Evolutionary conservation across 2,888 invertebrate genomes (phyloP).

Genomic region (Eupithecia inturbata): DNA sequence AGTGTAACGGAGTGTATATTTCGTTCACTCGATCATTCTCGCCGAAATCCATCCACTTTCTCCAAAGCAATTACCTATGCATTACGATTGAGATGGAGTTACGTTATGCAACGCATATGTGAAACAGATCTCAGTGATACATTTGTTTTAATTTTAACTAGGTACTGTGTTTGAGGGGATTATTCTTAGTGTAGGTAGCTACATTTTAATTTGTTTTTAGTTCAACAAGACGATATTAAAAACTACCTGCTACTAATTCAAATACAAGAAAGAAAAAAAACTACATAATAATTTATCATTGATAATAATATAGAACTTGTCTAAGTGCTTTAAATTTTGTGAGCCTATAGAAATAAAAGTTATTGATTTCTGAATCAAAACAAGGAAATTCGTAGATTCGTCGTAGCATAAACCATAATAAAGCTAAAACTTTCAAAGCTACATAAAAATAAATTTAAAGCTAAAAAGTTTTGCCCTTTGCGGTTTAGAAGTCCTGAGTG

Average conservation of each 20-base stretch:
- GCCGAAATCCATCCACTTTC: conserved; percentile 79
- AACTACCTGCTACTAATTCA: too few relatives aligned
- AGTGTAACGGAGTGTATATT: conserved; percentile 64
- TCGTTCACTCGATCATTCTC: conserved; percentile 70
- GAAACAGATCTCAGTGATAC: neutral
- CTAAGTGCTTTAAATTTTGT: too few relatives aligned
- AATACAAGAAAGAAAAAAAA: neutral
- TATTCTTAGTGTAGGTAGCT: too few relatives aligned
- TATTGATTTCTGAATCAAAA: neutral
- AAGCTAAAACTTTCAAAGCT: too few relatives aligned
- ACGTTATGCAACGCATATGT: conserved; percentile 47
- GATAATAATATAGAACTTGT: too few relatives aligned
- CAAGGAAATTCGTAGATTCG: neutral
- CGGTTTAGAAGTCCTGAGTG: neutral
- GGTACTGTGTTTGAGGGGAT: too few relatives aligned
- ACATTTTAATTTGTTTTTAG: too few relatives aligned
- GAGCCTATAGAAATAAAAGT: too few relatives aligned
- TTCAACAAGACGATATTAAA: too few relatives aligned
- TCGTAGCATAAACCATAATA: neutral
- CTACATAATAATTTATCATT: too few relatives aligned
- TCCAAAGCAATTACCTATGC: conserved; percentile 67
- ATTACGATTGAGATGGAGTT: conserved; percentile 44
- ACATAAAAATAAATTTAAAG: neutral
- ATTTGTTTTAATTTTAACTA: neutral
- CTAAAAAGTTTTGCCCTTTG: neutral